phyloP scores from a whole-genome alignment of 2,888 invertebrate species.

The Hypselothyrea guttata region DNA sequence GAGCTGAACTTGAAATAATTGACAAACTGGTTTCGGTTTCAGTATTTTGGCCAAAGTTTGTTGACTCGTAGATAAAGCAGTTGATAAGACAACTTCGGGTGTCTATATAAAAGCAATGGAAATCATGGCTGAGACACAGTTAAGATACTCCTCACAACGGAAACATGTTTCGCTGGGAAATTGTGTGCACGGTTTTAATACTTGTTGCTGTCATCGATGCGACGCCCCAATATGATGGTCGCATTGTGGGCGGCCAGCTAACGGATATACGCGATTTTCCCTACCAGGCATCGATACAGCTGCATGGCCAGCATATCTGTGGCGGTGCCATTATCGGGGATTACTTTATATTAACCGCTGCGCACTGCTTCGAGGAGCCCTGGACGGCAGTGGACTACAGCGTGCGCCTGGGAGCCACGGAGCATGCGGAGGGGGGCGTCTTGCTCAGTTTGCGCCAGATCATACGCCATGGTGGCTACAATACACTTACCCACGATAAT shows the following conservation, averaged over 20 bases:
- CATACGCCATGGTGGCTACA: slow-evolving; percentile 66
- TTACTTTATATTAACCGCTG: slow-evolving; percentile 68
- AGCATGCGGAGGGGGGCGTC: slow-evolving; percentile 67
- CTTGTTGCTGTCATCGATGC: slow-evolving; percentile 12
- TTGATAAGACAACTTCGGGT: slow-evolving; percentile 24
- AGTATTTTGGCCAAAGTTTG: slow-evolving; percentile 26
- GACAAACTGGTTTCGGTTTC: slow-evolving; percentile 23
- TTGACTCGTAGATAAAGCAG: slow-evolving; percentile 46
- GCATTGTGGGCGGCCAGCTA: slow-evolving; percentile 68
- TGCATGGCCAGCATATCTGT: slow-evolving; percentile 59
- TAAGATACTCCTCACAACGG: background rate
- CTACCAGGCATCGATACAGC: slow-evolving; percentile 66
- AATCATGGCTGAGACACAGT: slow-evolving; percentile 13
- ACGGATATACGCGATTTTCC: slow-evolving; percentile 61
- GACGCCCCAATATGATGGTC: slow-evolving; percentile 49
- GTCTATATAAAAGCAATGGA: slow-evolving; percentile 36
- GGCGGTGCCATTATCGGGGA: slow-evolving; percentile 71
- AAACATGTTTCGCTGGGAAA: slow-evolving; percentile 19
- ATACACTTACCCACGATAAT: slow-evolving; percentile 60
- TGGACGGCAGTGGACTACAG: slow-evolving; percentile 51
- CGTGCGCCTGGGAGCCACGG: slow-evolving; percentile 66
- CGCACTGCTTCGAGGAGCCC: slow-evolving; percentile 68
- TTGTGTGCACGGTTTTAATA: slow-evolving; percentile 7
- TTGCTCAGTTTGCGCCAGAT: slow-evolving; percentile 62
- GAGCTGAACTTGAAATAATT: slow-evolving; percentile 52